These are phyloP conservation scores for Centropus unirufus DNA, from an alignment of 2,113 vertebrate species.

Conservation along the genomic window DNA sequence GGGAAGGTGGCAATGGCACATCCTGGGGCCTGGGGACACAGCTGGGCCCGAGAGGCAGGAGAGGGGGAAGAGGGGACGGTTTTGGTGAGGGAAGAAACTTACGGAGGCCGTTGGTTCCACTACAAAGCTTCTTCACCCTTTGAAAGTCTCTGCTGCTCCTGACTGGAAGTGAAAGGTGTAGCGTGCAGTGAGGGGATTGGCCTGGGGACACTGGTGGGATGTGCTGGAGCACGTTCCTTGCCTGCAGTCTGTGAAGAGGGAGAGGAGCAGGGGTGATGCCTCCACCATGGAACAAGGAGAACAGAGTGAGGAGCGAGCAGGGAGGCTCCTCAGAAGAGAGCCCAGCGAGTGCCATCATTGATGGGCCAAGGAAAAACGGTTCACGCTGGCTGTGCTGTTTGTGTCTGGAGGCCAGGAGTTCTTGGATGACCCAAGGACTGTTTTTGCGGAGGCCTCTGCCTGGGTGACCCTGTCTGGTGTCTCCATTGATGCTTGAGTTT, in stretches of 20 bases:
- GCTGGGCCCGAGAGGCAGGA: background rate
- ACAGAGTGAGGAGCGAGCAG: background rate
- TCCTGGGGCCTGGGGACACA: background rate
- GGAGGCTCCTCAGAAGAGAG: background rate
- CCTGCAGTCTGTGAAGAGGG: background rate
- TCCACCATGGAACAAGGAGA: background rate
- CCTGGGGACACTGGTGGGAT: accelerated
- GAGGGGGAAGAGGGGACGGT: background rate
- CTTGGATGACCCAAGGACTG: background rate
- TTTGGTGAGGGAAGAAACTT: background rate
- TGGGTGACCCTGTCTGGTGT: background rate
- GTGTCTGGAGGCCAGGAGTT: background rate
- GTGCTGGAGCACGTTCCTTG: background rate
- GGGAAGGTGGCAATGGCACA: background rate
- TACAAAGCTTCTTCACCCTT: background rate
- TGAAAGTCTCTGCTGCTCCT: background rate
- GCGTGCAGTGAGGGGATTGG: background rate
- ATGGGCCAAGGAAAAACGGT: background rate
- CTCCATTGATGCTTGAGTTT: background rate
- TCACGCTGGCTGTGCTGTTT: background rate
- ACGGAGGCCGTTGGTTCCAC: background rate
- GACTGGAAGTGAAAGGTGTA: background rate
- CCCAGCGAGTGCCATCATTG: background rate
- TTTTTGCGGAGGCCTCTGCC: background rate
- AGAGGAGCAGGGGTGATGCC: background rate